Conservation (phyloP, 2,888 invertebrate species). For the Drosophila planitibia region DNA sequence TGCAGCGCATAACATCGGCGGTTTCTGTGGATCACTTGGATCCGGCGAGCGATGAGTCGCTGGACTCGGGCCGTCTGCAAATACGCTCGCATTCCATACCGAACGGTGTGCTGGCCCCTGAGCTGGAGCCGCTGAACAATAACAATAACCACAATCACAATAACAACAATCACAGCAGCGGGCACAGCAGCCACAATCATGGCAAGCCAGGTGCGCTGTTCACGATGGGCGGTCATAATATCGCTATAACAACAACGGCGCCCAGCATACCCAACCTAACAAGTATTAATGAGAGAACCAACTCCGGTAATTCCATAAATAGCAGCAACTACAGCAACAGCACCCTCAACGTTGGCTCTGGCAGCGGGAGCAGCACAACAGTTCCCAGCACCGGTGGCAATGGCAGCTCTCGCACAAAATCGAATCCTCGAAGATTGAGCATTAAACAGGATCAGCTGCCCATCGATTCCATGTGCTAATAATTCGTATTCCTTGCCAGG, state of each 20-base stretch:
- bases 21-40: conserved; percentile 85
- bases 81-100: conserved; percentile 85
- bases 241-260: conserved; percentile 76
- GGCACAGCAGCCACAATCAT: conserved; percentile 20
- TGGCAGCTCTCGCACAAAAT: conserved; percentile 57
- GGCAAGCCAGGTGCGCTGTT: conserved; percentile 71
- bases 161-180: neutral
- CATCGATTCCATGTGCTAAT: conserved; percentile 85
- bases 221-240: conserved; percentile 79
- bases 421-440: conserved; percentile 83
- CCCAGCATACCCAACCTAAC: conserved; percentile 82
- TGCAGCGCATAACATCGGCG: conserved; percentile 84
- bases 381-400: conserved; percentile 34
- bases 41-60: conserved; percentile 85
- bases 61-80: conserved; percentile 84
- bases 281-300: conserved; percentile 85
- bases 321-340: conserved; percentile 74
- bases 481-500: neutral
- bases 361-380: conserved; percentile 41
- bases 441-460: conserved; percentile 85
- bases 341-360: conserved; percentile 42
- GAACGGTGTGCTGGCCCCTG: conserved; percentile 82
- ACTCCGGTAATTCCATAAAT: conserved; percentile 81
- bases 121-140: conserved; percentile 80
- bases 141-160: conserved; percentile 36